phyloP scores from a whole-genome alignment of 1,140 invertebrate genomes.

The Steinernema feltiae region DNA sequence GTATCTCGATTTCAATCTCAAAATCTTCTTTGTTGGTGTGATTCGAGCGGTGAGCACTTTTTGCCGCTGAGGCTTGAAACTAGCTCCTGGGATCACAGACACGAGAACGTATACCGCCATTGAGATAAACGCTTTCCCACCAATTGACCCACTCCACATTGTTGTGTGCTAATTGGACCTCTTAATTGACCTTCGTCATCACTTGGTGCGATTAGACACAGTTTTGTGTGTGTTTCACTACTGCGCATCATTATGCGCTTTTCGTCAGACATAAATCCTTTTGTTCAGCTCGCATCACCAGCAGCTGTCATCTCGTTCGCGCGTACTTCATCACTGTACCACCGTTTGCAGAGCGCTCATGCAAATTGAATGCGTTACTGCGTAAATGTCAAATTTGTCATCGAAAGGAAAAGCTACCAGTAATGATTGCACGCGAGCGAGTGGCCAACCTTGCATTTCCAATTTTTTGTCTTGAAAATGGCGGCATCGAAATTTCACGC shows the following conservation, averaged over 20 bases:
- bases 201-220: neutral
- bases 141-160: slow-evolving; percentile 10
- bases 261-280: slow-evolving; percentile 4
- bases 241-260: neutral
- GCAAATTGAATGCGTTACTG: neutral
- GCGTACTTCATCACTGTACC: neutral
- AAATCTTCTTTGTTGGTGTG: neutral
- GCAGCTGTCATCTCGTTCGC: neutral
- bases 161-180: slow-evolving; percentile 4
- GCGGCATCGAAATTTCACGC: slow-evolving; percentile 6
- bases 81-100: slow-evolving; percentile 1
- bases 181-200: neutral
- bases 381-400: slow-evolving; percentile 1
- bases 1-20: neutral
- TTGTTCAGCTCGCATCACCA: neutral
- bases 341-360: neutral
- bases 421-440: no score
- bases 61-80: neutral
- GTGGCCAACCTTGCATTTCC: neutral
- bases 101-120: neutral
- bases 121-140: slow-evolving; percentile 12
- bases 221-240: neutral
- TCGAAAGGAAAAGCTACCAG: slow-evolving; percentile 1
- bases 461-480: no score
- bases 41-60: neutral